Conservation (phyloP, 2,888 invertebrate genomes). For the Conistra vaccinii region DNA sequence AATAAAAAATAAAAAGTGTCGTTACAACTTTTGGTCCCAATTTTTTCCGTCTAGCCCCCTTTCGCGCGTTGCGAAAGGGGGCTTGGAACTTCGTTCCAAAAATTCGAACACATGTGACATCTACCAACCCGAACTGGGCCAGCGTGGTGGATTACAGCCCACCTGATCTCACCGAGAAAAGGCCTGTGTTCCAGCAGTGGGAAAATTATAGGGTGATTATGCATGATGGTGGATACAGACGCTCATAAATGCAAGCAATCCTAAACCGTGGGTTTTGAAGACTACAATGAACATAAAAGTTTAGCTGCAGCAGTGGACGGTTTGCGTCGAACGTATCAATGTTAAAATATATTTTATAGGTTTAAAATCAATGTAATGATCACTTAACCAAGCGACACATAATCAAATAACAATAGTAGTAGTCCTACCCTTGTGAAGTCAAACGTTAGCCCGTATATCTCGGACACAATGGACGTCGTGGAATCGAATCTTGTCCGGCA, state of each 20-base stretch:
- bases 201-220: too few species aligned
- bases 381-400: not conserved
- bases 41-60: too few species aligned
- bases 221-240: not conserved
- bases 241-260: not conserved
- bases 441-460: conserved; percentile 45
- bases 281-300: too few species aligned
- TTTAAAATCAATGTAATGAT: not conserved
- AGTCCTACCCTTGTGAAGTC: conserved; percentile 30
- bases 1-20: too few species aligned
- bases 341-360: not conserved
- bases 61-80: too few species aligned
- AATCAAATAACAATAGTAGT: conserved; percentile 23
- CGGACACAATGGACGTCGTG: conserved; percentile 50
- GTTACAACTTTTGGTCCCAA: too few species aligned
- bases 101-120: too few species aligned
- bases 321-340: not conserved
- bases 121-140: too few species aligned
- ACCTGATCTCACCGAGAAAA: too few species aligned
- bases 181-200: too few species aligned
- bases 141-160: too few species aligned
- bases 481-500: conserved; percentile 67
- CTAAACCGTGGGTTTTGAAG: not conserved
- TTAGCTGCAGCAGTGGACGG: not conserved
- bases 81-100: too few species aligned